These are phyloP conservation scores for Cyprinodon diabolis DNA, from an alignment of 2,797 vertebrate species.

Conservation along the genomic window DNA sequence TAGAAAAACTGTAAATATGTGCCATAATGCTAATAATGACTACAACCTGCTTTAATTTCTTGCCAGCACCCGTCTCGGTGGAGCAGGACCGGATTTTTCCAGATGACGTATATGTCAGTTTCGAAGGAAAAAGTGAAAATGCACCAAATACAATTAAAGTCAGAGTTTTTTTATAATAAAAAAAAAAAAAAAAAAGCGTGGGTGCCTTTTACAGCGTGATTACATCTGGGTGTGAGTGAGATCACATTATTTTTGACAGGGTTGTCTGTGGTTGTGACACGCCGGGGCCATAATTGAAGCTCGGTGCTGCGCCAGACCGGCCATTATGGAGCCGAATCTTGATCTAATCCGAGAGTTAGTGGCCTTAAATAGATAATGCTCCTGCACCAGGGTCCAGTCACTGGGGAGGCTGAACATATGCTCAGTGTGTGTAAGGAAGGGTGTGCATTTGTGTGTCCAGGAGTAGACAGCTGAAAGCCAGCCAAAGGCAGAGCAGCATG, in stretches of 20 bases:
- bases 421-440: slow-evolving; percentile 14
- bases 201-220: slow-evolving; percentile 18
- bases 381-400: slow-evolving; percentile 54
- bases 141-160: slow-evolving; percentile 31
- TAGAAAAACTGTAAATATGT: slow-evolving; percentile 11
- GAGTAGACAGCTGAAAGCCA: slow-evolving; percentile 68
- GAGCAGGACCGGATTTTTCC: slow-evolving; percentile 35
- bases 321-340: slow-evolving; percentile 68
- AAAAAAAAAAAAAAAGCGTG: not conserved
- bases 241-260: slow-evolving; percentile 43
- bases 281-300: slow-evolving; percentile 53
- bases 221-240: slow-evolving; percentile 49
- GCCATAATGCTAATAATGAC: slow-evolving; percentile 17
- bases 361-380: slow-evolving; percentile 73
- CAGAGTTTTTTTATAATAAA: not conserved
- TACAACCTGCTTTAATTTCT: slow-evolving; percentile 21
- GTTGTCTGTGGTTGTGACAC: slow-evolving; percentile 34
- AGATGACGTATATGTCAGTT: slow-evolving; percentile 39
- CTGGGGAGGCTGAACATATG: slow-evolving; percentile 53
- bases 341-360: slow-evolving; percentile 72
- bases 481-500: slow-evolving; percentile 61
- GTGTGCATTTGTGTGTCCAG: slow-evolving; percentile 36
- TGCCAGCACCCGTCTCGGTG: slow-evolving; percentile 17
- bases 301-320: slow-evolving; percentile 66
- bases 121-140: slow-evolving; percentile 31